Conservation (phyloP, 1,140 invertebrate genomes). For the Sitobion miscanthi region DNA sequence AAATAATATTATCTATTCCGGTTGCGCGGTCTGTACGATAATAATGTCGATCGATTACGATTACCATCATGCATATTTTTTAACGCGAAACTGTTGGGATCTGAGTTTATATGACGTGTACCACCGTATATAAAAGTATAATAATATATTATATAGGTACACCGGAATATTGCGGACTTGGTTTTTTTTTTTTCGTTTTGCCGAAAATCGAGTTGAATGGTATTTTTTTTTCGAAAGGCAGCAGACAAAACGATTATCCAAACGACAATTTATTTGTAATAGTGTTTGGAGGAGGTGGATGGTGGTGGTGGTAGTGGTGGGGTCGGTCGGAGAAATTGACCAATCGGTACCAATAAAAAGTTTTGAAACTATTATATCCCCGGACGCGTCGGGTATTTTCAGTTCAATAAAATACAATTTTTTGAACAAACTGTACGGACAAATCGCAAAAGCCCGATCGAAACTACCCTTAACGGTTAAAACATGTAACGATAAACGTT, state of each 20-base stretch:
- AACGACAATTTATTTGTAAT: not conserved
- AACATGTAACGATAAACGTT: not conserved
- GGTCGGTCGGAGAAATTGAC: not conserved
- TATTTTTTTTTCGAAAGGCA: not conserved
- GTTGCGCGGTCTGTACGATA: not conserved
- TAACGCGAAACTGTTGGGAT: not conserved
- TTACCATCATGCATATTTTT: not conserved
- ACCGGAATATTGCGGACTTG: not conserved
- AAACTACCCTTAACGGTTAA: not conserved
- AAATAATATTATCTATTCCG: not conserved
- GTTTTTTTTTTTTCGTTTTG: not conserved
- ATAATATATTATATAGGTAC: not conserved
- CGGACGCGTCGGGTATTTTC: not conserved
- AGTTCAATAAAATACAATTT: conserved; percentile 8
- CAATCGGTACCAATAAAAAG: conserved; percentile 27
- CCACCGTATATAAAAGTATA: not conserved
- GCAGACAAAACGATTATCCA: conserved; percentile 2
- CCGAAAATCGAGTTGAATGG: not conserved
- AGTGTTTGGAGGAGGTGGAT: not conserved
- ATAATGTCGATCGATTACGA: not conserved
- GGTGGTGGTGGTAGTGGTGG: not conserved
- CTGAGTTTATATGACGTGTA: not conserved
- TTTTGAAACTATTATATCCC: not conserved
- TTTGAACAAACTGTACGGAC: not conserved
- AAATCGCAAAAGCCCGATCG: not conserved